Base-by-base conservation (phyloP, 2,797 vertebrate species). In the Chaenodraco wilsoni region DNA sequence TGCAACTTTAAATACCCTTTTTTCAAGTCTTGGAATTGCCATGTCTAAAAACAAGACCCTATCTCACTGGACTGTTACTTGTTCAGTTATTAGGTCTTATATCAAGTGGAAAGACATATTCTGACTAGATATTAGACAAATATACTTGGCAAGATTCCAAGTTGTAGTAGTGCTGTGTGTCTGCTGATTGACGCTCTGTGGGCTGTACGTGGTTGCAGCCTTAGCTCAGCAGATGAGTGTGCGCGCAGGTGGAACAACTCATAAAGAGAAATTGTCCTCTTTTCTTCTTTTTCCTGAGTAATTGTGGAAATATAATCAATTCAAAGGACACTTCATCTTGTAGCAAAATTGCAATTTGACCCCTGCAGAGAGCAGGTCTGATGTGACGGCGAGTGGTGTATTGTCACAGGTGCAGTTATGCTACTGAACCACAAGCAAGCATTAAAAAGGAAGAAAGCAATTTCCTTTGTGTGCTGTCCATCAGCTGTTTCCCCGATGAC, bases 391-490 rank as follows among this genome's bases (percentile, higher is more conserved):
- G 84, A 90, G 85, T 19, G 79, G 77, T 58, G 83, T 43, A 74
- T 82, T 91, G 90, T 92, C 90, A 86, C 91, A 92, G 90, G 91
- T 93, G 92, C 89, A 88, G 76, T 89, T 72, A 89, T 80, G 81
- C 81, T 71, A 17, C 64, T 1, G 58, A 90, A 50, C 89, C 76
- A 58, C 88, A 90, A 71, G 89, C 74, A 83, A 52, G 81, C 84
- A 90, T 91, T 90, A 87, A 90, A 88, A 82, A 68, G 65, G 84
- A 60, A 84, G 83, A 90, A 91, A 89, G 87, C 88, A 89, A 92
- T 93, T 89, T 91, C 86, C 88, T 87, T 84, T 88, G 81, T 87
- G 89, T 92, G 69, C 79, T 41, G 85, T 86, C 66, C 80, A 49
- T 82, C 60, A 19, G 74, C 46, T 65, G 69, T 50, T 57, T 58